phyloP scores from a whole-genome alignment of 2,888 invertebrate species.

The Oxycera nigricornis region DNA sequence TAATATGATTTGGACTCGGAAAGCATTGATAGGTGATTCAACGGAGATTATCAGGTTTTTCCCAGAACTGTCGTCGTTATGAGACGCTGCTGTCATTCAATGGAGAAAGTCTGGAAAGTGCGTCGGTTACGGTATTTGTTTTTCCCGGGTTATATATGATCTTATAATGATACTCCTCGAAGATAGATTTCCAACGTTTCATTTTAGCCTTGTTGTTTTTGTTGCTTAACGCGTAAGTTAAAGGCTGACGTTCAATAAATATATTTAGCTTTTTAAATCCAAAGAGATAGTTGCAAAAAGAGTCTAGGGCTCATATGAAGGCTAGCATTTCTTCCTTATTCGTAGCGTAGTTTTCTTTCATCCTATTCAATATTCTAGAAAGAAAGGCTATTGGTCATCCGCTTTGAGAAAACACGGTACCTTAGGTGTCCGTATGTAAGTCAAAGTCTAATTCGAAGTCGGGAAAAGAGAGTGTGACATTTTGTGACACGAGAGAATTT shows the following conservation, averaged over 20 bases:
- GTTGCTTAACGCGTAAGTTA: no score
- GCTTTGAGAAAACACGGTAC: not conserved
- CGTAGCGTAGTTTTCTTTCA: no score
- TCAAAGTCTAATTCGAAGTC: not conserved
- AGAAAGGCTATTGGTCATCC: not conserved
- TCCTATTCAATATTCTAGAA: not conserved
- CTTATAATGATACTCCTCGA: slow-evolving; percentile 53
- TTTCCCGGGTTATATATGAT: slow-evolving; percentile 49
- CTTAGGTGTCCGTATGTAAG: not conserved
- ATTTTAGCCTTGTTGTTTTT: slow-evolving; percentile 56
- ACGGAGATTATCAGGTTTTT: slow-evolving; percentile 35
- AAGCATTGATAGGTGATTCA: not conserved
- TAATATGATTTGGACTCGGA: not conserved
- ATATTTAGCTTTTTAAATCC: no score
- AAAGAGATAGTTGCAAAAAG: no score
- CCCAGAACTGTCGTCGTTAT: slow-evolving; percentile 14
- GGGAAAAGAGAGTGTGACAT: not conserved
- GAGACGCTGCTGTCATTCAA: not conserved
- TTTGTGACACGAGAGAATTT: not conserved
- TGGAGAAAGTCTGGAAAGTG: not conserved
- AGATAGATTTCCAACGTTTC: slow-evolving; percentile 55
- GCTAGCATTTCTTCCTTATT: no score
- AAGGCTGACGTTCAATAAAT: no score
- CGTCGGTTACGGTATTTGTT: no score
- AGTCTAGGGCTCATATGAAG: no score